A percentile compares a stretch with the other conserved stretches of the same genome.
Conservation (phyloP, 1,140 invertebrate genomes). For the Protaetia brevitarsis region DNA sequence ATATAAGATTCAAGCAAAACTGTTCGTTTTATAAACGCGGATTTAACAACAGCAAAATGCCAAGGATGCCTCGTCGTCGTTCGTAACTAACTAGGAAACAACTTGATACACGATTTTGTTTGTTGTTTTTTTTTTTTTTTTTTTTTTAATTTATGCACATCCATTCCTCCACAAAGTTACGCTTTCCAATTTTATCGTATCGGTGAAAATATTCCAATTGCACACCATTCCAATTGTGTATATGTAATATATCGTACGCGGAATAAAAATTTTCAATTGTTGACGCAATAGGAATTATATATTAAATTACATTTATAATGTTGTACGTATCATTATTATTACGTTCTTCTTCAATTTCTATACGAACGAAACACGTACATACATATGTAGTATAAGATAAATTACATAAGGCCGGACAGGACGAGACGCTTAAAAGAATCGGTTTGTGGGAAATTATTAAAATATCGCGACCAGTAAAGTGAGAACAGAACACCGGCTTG, state of each 20-base stretch:
- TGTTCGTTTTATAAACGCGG: no score
- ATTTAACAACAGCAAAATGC: no score
- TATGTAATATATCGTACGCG: neutral
- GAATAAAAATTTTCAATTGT: neutral
- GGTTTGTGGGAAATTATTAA: neutral
- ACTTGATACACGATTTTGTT: no score
- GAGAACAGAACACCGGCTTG: constrained; percentile 20
- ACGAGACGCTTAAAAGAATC: neutral
- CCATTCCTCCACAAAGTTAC: constrained; percentile 30
- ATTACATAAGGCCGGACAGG: neutral
- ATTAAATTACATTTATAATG: neutral
- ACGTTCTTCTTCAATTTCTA: no score
- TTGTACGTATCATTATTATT: neutral
- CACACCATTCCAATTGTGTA: neutral
- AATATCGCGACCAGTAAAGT: constrained; percentile 7
- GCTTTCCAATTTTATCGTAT: constrained; percentile 43
- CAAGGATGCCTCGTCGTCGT: no score
- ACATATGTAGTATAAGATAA: neutral
- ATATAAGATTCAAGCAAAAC: no score
- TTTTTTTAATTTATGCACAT: constrained; percentile 33
- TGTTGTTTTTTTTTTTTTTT: no score
- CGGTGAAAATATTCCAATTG: constrained; percentile 21
- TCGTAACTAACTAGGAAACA: no score
- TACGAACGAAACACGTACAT: neutral
- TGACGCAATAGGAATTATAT: constrained; percentile 17